These are phyloP conservation scores for Metridium senile DNA, from an alignment of 92 coral and sea anemone genomes.

Conservation along the genomic window DNA sequence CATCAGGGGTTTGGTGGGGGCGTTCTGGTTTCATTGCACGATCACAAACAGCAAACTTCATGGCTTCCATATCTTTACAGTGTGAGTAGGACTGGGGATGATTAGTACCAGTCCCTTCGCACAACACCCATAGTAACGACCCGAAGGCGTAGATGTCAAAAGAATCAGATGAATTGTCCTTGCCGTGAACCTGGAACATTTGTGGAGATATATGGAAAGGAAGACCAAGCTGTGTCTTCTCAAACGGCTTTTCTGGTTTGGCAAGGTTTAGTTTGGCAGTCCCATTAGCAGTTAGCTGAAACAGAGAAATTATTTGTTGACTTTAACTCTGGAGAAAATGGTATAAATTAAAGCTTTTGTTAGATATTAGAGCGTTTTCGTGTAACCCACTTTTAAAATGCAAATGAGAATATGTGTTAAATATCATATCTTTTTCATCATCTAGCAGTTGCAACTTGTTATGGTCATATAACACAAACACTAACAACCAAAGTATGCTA, in stretches of 20 bases:
- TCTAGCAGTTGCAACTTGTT: too few species aligned
- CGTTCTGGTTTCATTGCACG: conserved; percentile 44
- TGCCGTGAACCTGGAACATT: conserved; percentile 39
- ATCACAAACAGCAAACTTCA: conserved; percentile 47
- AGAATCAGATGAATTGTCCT: conserved; percentile 15
- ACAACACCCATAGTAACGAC: conserved; percentile 55
- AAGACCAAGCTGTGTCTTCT: conserved; percentile 43
- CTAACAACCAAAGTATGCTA: too few species aligned
- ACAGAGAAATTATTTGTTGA: neutral
- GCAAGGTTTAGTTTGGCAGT: conserved; percentile 59
- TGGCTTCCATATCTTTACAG: conserved; percentile 36
- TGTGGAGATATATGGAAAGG: conserved; percentile 60
- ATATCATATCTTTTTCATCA: too few species aligned
- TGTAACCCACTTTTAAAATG: too few species aligned
- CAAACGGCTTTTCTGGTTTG: conserved; percentile 62
- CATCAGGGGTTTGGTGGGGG: conserved; percentile 40
- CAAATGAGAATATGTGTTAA: too few species aligned
- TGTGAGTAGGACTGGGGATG: conserved; percentile 48
- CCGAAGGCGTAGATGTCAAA: conserved; percentile 73
- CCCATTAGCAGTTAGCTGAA: conserved; percentile 48
- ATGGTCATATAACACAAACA: too few species aligned
- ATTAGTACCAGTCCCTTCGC: conserved; percentile 58
- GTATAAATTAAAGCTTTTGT: too few species aligned
- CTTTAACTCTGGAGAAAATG: too few species aligned
- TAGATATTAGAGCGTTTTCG: too few species aligned